Percentiles rank a stretch among this genome's conserved stretches.
phyloP scores from a whole-genome alignment of 92 coral and sea anemone genomes.

The Phenganax subtilis region DNA sequence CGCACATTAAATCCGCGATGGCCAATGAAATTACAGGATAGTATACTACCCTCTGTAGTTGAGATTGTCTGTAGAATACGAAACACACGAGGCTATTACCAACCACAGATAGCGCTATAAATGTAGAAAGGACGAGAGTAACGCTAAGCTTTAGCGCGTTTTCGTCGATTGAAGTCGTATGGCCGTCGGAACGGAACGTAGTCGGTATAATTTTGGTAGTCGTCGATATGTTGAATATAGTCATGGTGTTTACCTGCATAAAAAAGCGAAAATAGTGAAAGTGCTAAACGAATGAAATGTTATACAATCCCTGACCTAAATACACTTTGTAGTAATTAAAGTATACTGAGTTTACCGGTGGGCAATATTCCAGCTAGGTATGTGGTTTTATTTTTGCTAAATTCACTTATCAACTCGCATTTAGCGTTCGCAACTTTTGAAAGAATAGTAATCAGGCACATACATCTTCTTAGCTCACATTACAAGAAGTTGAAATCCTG shows the following conservation, averaged over 20 bases:
- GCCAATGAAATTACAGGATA: conserved; percentile 80
- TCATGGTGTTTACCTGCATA: neutral
- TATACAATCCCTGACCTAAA: too few relatives aligned
- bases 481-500: too few relatives aligned
- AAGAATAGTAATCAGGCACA: too few relatives aligned
- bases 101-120: conserved; percentile 65
- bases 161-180: conserved; percentile 6
- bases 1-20: conserved; percentile 78
- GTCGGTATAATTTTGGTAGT: neutral
- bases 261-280: neutral
- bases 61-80: conserved; percentile 74
- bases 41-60: conserved; percentile 73
- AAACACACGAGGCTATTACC: conserved; percentile 80
- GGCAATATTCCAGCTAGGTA: too few relatives aligned
- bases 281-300: too few relatives aligned
- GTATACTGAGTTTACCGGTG: too few relatives aligned
- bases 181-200: neutral
- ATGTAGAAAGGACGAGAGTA: conserved; percentile 46
- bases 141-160: conserved; percentile 8
- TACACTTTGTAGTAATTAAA: too few relatives aligned
- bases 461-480: too few relatives aligned
- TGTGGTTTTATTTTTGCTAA: too few relatives aligned
- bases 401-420: too few relatives aligned
- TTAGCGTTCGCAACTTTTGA: too few relatives aligned
- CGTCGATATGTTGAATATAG: neutral